Evolutionary conservation across 2,113 vertebrate genomes (phyloP), one percentile per base, ranked within the genome.

Genomic region (Poecile atricapillus): DNA sequence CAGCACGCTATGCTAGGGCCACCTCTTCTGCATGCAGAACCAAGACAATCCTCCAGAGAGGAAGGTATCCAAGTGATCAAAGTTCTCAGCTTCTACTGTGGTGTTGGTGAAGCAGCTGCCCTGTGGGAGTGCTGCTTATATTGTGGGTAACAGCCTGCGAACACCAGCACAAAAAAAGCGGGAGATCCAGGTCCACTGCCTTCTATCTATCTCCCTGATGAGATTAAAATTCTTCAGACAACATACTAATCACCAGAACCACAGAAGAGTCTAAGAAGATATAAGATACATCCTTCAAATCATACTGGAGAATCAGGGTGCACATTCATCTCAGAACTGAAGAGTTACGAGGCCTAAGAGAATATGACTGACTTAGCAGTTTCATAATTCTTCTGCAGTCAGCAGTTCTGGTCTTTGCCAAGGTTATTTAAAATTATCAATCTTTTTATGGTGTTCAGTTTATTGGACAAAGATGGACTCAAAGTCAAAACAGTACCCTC

Each of bases 1-100:
- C 52, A 82, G 52, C 44, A 64, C 0, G 0, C 50, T 25, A 24
- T 0, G 0, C 17, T 37, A 62, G 15, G 17, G 49, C 58, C 2
- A 8, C 27, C 27, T 13, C 15, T 33, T 46, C 69, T 37, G 44
- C 31, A 18, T 3, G n/a, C 24, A 82, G 47, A 86, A 75, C 52
- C 3, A 1, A 69, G 75, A 58, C 11, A 78, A 10, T 3, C 52
- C 52, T 49, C 31, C 43, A 24, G 28, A 33, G 17, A 47, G 27
- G 6, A 52, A 74, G 15, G 20, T 6, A 4, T 3, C 17, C 1
- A 35, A 79, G 25, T 31, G 79, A 86, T 27, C 58, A 28, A 9
- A 18, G 23, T 52, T 80, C 74, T 80, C 67, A 75, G 28, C 70
- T 85, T 70, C 44, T 74, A 67, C 21, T 3, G 7, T 31, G 43